A percentile compares a stretch with the other conserved stretches of the same genome.
Conservation (phyloP, 2,888 invertebrate species). For the Cryptophagus acutangulus region DNA sequence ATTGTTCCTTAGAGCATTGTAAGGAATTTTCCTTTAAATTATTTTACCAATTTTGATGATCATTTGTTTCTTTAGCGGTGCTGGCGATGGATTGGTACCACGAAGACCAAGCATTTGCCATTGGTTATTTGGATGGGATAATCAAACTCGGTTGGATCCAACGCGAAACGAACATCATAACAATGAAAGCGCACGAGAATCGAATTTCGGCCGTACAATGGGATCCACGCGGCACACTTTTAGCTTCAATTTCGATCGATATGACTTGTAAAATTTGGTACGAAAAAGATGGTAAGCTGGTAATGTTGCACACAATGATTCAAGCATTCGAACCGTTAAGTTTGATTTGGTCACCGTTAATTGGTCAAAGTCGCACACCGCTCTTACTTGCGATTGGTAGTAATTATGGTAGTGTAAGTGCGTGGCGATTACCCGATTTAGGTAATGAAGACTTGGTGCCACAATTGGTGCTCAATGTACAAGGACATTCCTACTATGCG, state of each 20-base stretch:
- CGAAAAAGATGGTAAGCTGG: conserved; percentile 44
- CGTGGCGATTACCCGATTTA: conserved; percentile 46
- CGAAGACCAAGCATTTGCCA: conserved; percentile 53
- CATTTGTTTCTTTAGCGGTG: conserved; percentile 45
- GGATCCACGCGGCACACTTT: conserved; percentile 50
- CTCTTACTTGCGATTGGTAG: conserved; percentile 52
- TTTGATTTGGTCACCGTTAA: conserved; percentile 53
- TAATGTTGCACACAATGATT: conserved; percentile 46
- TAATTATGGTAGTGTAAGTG: conserved; percentile 51
- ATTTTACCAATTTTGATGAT: not conserved
- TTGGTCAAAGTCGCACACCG: conserved; percentile 43
- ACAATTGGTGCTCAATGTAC: conserved; percentile 45
- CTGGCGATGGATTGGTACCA: conserved; percentile 54
- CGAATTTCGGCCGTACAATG: conserved; percentile 49
- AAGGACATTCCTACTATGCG: conserved; percentile 53
- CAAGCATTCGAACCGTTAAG: conserved; percentile 49
- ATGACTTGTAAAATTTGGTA: conserved; percentile 50
- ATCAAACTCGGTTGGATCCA: conserved; percentile 47
- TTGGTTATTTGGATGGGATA: conserved; percentile 55
- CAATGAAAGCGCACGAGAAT: conserved; percentile 46
- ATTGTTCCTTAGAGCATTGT: conserved; percentile 44
- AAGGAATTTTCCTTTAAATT: conserved; percentile 21
- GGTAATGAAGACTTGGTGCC: conserved; percentile 31
- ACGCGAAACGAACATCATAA: conserved; percentile 39
- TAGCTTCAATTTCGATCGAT: conserved; percentile 52